Evolutionary conservation across 2,113 vertebrate genomes (phyloP).

Genomic region (Synchiropus splendidus): DNA sequence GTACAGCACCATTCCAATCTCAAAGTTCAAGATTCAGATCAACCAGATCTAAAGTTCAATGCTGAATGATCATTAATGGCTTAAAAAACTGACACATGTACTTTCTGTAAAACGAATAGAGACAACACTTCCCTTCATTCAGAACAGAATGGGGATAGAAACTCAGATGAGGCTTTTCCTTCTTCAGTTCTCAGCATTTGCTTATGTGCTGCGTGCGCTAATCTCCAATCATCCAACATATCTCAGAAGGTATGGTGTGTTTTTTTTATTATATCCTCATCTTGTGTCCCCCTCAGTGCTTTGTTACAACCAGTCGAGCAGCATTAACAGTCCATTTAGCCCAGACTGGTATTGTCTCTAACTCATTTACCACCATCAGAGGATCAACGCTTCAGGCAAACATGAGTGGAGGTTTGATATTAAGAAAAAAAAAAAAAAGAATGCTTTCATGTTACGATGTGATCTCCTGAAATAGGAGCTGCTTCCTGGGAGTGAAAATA

Average conservation of each 20-base stretch:
- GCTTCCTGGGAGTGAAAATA: conserved; percentile 58
- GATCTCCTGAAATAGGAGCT: conserved; percentile 68
- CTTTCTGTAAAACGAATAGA: too few relatives aligned
- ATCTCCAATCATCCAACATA: conserved; percentile 54
- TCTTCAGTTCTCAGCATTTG: conserved; percentile 39
- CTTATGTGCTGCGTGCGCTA: conserved; percentile 55
- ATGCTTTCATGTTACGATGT: conserved; percentile 68
- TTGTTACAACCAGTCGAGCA: conserved; percentile 68
- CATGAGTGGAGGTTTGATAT: conserved; percentile 54
- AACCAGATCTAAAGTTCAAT: too few relatives aligned
- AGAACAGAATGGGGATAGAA: too few relatives aligned
- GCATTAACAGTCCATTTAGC: conserved; percentile 73
- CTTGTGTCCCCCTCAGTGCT: conserved; percentile 69
- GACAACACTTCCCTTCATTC: too few relatives aligned
- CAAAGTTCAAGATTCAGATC: too few relatives aligned
- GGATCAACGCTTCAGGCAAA: conserved; percentile 61
- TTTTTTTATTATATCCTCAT: conserved; percentile 66
- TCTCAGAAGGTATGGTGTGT: conserved; percentile 48
- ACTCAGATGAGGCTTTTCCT: conserved; percentile 27
- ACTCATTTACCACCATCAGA: conserved; percentile 72
- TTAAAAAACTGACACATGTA: too few relatives aligned
- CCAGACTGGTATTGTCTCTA: conserved; percentile 69
- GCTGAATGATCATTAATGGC: too few relatives aligned
- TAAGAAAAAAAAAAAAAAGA: conserved; percentile 31
- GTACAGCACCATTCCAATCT: too few relatives aligned